Percentiles rank a stretch among this genome's conserved stretches.
Conservation (phyloP, 2,888 invertebrate species). For the Drosophila dives region DNA sequence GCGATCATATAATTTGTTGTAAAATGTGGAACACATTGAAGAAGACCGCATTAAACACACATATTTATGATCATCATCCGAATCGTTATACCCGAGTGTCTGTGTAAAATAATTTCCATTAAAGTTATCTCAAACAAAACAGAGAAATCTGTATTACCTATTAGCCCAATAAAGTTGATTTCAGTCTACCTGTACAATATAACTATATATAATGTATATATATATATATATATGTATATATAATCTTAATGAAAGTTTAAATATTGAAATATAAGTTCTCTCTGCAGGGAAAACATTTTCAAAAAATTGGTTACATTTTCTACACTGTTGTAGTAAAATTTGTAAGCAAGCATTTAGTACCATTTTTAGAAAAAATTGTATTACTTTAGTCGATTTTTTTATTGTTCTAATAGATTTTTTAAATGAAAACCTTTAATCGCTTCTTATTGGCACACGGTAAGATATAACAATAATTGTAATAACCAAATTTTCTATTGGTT, state of each 20-base stretch:
- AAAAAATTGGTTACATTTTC: background rate
- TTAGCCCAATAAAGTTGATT: background rate
- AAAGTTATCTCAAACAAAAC: background rate
- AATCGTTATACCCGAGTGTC: background rate
- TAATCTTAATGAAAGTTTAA: background rate
- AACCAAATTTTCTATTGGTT: background rate
- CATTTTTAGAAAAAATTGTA: no score
- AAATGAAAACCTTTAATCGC: no score
- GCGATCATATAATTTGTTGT: background rate
- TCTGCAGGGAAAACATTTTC: no score
- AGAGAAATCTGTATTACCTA: background rate
- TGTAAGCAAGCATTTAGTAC: background rate
- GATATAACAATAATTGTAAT: background rate
- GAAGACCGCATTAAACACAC: no score
- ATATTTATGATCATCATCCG: background rate
- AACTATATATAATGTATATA: background rate
- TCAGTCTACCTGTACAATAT: background rate
- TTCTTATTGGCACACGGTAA: no score
- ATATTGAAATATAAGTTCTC: background rate
- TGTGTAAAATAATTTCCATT: background rate
- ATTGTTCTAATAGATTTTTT: no score
- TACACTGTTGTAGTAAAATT: background rate
- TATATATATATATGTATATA: no score
- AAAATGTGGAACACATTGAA: no score
- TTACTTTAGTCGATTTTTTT: no score